Evolutionary conservation across 2,113 vertebrate genomes (phyloP).

Genomic region (Seriola dumerili): DNA sequence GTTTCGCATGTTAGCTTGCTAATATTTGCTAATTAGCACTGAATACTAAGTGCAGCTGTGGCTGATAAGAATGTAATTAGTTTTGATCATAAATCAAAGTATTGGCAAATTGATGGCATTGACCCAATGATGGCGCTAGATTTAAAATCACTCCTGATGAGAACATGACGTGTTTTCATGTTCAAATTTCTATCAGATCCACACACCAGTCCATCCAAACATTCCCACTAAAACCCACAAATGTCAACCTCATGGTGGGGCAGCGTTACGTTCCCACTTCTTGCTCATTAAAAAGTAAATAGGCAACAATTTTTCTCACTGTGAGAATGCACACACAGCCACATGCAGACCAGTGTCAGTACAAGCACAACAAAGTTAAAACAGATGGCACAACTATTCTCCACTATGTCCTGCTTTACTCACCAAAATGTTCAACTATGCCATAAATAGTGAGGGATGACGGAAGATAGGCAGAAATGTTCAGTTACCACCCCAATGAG

Average conservation of each 20-base stretch:
- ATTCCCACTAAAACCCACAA: neutral
- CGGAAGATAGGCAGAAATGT: no score
- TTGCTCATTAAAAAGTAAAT: neutral
- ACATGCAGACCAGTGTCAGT: neutral
- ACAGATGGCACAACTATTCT: neutral
- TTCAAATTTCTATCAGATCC: neutral
- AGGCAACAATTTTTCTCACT: neutral
- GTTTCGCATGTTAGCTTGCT: neutral
- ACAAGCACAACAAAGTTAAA: no score
- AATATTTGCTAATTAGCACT: neutral
- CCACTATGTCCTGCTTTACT: neutral
- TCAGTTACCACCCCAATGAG: neutral
- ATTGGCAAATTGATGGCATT: no score
- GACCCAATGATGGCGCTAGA: no score
- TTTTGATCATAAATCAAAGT: neutral
- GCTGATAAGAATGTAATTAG: neutral
- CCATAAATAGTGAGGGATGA: neutral
- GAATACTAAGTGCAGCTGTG: neutral
- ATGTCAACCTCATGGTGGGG: neutral
- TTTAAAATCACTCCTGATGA: no score
- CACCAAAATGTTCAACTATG: neutral
- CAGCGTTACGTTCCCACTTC: neutral
- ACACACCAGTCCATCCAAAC: neutral
- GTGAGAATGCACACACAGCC: neutral
- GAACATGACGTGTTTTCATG: neutral